These are phyloP conservation scores for Strigamia maritima DNA, from an alignment of 2,888 invertebrate species.

Conservation along the genomic window DNA sequence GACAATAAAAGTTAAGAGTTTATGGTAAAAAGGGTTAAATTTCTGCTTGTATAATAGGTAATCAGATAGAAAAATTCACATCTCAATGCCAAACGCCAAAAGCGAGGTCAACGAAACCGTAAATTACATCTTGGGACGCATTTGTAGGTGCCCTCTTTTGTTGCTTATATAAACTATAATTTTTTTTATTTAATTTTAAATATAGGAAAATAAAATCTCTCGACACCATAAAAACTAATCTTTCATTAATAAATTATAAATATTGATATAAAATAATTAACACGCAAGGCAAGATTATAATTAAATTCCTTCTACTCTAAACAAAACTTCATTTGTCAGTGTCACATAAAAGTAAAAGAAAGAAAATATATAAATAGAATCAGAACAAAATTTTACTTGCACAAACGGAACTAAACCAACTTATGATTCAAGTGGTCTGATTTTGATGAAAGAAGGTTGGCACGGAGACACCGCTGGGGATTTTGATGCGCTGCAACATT, in stretches of 20 bases:
- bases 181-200: too few species aligned
- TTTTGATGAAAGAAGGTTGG: not conserved
- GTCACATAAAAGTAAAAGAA: not conserved
- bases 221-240: not conserved
- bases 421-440: not conserved
- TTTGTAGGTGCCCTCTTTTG: not conserved
- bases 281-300: not conserved
- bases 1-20: too few species aligned
- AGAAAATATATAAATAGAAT: not conserved
- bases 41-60: not conserved
- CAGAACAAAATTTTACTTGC: too few species aligned
- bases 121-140: not conserved
- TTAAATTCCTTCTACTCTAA: not conserved
- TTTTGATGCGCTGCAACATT: not conserved
- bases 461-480: not conserved
- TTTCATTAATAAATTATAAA: not conserved
- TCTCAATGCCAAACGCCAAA: slow-evolving; percentile 10
- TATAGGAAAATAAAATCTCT: not conserved
- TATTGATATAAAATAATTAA: not conserved
- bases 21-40: not conserved
- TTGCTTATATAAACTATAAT: not conserved
- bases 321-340: not conserved
- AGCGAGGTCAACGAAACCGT: slow-evolving; percentile 3
- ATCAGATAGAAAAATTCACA: slow-evolving; percentile 3
- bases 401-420: too few species aligned